phyloP scores from a whole-genome alignment of 2,113 vertebrate genomes.

The Thomomys bottae region DNA sequence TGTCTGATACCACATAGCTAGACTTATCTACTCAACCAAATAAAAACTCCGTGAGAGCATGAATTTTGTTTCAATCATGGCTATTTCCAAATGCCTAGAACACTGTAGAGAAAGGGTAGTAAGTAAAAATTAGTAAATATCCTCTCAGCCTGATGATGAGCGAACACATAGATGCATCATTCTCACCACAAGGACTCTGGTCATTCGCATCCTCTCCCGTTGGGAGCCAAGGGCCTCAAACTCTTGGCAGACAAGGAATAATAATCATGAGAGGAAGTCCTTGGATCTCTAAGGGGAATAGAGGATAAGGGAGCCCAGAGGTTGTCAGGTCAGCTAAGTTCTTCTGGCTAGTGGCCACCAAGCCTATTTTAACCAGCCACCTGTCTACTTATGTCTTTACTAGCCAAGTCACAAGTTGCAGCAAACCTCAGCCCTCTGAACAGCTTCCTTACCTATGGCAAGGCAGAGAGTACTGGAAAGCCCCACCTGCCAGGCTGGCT shows the following conservation, averaged over 20 bases:
- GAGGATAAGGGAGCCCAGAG: conserved; percentile 59
- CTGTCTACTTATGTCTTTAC: conserved; percentile 74
- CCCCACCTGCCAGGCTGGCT: background rate
- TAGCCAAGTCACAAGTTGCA: conserved; percentile 75
- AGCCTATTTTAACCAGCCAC: conserved; percentile 79
- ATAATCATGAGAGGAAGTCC: conserved; percentile 37
- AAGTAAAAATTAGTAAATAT: background rate
- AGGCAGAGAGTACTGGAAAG: conserved; percentile 14
- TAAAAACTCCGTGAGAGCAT: background rate
- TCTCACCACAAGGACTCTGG: background rate
- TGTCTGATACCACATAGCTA: background rate
- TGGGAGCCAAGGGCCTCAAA: conserved; percentile 10
- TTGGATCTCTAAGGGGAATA: conserved; percentile 25
- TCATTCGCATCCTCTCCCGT: background rate
- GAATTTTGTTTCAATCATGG: background rate
- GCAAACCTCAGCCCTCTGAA: conserved; percentile 47
- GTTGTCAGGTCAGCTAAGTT: conserved; percentile 79
- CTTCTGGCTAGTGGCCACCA: conserved; percentile 68
- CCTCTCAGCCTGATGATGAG: background rate
- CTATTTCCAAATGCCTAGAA: conserved; percentile 13
- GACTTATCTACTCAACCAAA: background rate
- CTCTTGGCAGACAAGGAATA: background rate
- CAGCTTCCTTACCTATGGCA: conserved; percentile 53
- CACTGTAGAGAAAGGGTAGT: background rate
- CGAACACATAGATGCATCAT: background rate